Evolutionary conservation across 2,113 vertebrate genomes (phyloP), one percentile per base, ranked within the genome.

Genomic region (Melanerpes formicivorus): DNA sequence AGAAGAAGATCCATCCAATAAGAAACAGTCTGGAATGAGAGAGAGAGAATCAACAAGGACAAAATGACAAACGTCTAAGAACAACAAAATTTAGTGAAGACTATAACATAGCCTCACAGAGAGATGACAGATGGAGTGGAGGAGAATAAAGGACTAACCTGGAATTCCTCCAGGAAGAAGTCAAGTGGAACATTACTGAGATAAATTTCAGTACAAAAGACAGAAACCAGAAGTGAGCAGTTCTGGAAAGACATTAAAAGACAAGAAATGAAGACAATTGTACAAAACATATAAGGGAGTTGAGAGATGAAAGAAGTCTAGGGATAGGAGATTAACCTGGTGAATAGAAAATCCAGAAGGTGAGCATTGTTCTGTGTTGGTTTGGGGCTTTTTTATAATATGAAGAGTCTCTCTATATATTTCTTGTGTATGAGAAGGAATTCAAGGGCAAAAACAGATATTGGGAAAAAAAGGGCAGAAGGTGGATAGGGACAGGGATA

Each of bases 121-220:
- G 58, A 83, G 48, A 29, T 83, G 69, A 94, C 94, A 96, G 95
- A 96, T 93, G 94, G 95, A 96, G 87, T 95, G 93, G 91, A 96
- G 95, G 94, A 95, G 94, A 95, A 94, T 75, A 90, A 92, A 89
- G 82, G 79, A 94, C 90, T 80, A 90, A 80, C 32, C 82, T 95
- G 95, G 93, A 95, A 95, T 80, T 88, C 58, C 92, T 95, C 95
- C 95, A 94, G 88, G 72, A 93, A 78, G 69, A 95, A 95, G 75
- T 90, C 82, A 93, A 93, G 37, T 78, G 80, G 85, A 96, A 95
- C 80, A 89, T 70, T 73, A 95, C 67, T 58, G 83, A 91, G 69
- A 90, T 30, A 82, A 92, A 93, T 93, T 90, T 91, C 70, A 73
- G 66, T 54, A 34, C 44, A 94, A 84, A 91, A 81, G 62, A 84